A percentile compares a stretch with the other conserved stretches of the same genome.
These are phyloP conservation scores for Leptopilina myrica DNA, from an alignment of 2,888 invertebrate genomes.

Conservation along the genomic window DNA sequence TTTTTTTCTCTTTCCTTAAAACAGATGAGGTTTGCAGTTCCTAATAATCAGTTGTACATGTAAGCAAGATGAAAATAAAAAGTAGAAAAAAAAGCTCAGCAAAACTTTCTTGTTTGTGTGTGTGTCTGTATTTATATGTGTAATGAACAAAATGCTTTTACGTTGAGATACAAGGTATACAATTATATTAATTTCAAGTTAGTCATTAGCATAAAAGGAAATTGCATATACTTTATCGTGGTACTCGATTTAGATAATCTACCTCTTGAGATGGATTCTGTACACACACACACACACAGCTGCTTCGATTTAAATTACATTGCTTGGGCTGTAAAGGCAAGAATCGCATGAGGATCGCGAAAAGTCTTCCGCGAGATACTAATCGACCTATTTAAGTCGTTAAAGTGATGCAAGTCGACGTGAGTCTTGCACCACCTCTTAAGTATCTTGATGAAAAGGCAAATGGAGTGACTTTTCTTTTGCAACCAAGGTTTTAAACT, in stretches of 20 bases:
- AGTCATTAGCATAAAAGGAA: conserved; percentile 26
- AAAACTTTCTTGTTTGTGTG: neutral
- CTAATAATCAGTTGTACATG: too few species aligned
- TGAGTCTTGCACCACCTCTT: conserved; percentile 17
- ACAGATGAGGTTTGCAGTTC: too few species aligned
- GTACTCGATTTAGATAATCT: conserved; percentile 14
- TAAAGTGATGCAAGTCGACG: conserved; percentile 29
- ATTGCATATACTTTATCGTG: conserved; percentile 23
- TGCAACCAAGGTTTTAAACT: conserved; percentile 25
- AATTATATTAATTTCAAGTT: conserved; percentile 23
- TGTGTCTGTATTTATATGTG: too few species aligned
- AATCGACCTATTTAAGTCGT: conserved; percentile 35
- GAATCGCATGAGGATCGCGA: conserved; percentile 23
- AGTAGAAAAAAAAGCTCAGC: neutral
- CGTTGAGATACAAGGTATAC: conserved; percentile 9
- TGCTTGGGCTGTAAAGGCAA: neutral
- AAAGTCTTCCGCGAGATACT: conserved; percentile 32
- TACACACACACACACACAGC: conserved; percentile 23
- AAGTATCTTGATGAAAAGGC: conserved; percentile 32
- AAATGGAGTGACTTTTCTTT: conserved; percentile 26
- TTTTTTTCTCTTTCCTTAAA: too few species aligned
- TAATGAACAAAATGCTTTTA: conserved; percentile 13
- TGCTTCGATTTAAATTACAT: conserved; percentile 28
- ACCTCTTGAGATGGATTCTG: conserved; percentile 8
- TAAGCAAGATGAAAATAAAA: too few species aligned